Evolutionary conservation across 2,888 invertebrate species (phyloP), one percentile per base, ranked within the genome.

Genomic region (Bugulina stolonifera): DNA sequence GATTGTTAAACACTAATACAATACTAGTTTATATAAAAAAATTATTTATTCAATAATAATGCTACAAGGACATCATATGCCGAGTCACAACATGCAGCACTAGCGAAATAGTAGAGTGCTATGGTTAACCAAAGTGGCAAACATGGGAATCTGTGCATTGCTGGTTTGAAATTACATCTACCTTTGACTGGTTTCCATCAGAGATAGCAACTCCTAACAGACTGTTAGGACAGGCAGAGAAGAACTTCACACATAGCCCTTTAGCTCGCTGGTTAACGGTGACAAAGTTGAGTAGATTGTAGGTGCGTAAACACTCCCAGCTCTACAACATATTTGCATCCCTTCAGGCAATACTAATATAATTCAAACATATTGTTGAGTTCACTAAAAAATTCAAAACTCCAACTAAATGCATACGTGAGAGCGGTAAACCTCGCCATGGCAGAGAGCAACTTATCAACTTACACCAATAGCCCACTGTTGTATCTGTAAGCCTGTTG

Each of bases 381-480:
- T 55, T 3, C 25, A 55, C 10, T 43, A 43, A 18, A 43, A 43
- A 10, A 43, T 10, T 43, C 43, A 43, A 43, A 5, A 43, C 10
- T 43, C 43, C 18, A 10, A 43, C 43, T 10, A 18, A 10, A 43
- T 18, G 43, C 10, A 43, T 43, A 43, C 5, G 18, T 43, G 10
- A 43, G 18, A 43, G 18, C 10, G 43, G 18, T 10, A 43, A 43
- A 43, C 5, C 18, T 43, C 10, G 43, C 10, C 5, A 10, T 43
- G 10, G 18, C 5, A 43, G 18, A 10, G 10, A 10, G 10, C 5
- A 43, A 43, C 5, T 43, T 43, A 10, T 10, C 2, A n/a, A 64
- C 64, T 64, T 32, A 64, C 64, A 14, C 64, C 64, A 27, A 64
- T 64, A 32, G 64, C 29, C 64, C 64, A 64, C 34, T 64, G 64